Percentiles rank a stretch among this genome's conserved stretches.
Conservation (phyloP, 2,888 invertebrate species). For the Frankliniella intonsa region DNA sequence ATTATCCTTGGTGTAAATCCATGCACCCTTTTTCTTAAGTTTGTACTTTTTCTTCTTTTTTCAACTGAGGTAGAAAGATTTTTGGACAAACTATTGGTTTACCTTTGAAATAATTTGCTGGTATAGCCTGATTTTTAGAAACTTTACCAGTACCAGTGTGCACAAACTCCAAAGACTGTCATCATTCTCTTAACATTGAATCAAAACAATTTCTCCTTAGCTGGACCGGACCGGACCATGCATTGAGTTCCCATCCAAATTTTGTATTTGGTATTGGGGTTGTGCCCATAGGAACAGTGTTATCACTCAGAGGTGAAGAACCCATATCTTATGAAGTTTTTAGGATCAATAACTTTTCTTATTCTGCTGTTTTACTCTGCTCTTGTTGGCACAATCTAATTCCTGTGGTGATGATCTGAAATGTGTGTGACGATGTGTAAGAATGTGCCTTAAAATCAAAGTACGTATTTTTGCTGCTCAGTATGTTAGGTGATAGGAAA, state of each 20-base stretch:
- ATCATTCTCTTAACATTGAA: background rate
- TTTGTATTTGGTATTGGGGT: background rate
- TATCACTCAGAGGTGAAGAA: background rate
- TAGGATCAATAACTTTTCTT: no score
- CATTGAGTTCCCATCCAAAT: background rate
- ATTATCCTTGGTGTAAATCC: background rate
- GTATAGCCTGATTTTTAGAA: background rate
- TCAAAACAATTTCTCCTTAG: background rate
- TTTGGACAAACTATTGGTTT: no score
- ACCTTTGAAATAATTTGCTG: background rate
- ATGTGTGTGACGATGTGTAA: background rate
- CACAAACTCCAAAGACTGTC: slow-evolving; percentile 5
- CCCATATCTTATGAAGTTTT: no score
- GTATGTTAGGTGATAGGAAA: no score
- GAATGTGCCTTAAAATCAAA: background rate
- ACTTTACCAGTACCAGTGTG: background rate
- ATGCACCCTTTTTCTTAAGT: no score
- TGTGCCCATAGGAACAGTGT: background rate
- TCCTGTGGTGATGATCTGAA: background rate
- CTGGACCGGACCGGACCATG: no score
- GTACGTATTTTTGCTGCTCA: background rate
- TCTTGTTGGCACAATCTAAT: no score
- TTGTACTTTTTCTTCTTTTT: no score
- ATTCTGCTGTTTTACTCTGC: no score
- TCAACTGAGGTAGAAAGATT: no score